These are phyloP conservation scores for Xiphias gladius DNA, from an alignment of 2,113 vertebrate genomes.

Conservation along the genomic window DNA sequence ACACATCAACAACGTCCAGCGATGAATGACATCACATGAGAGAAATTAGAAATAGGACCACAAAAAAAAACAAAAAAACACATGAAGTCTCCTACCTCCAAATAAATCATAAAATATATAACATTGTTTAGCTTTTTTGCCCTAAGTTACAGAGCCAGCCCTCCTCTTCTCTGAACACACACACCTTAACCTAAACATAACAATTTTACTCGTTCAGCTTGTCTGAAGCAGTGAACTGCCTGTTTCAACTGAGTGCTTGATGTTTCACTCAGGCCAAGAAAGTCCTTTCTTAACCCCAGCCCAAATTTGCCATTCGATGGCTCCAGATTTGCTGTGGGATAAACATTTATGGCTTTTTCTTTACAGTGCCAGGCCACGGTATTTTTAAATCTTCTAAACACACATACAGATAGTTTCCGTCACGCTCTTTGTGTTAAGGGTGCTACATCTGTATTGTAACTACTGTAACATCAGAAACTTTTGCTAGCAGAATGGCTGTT, in stretches of 20 bases:
- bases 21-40: too few species aligned
- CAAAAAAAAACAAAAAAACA: too few species aligned
- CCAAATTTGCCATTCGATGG: slow-evolving; percentile 43
- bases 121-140: background rate
- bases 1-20: too few species aligned
- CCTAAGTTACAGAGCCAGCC: background rate
- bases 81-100: too few species aligned
- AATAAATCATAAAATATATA: background rate
- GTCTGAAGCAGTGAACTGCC: slow-evolving; percentile 20
- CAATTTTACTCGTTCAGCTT: slow-evolving; percentile 35
- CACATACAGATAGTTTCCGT: background rate
- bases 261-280: slow-evolving; percentile 46
- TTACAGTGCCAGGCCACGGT: background rate
- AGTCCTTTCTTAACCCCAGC: slow-evolving; percentile 46
- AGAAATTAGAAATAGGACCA: too few species aligned
- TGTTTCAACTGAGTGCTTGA: slow-evolving; percentile 30
- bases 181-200: slow-evolving; percentile 35
- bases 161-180: too few species aligned
- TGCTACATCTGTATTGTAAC: background rate
- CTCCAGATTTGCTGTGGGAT: slow-evolving; percentile 22
- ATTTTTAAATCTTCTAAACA: background rate
- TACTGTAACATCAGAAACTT: background rate
- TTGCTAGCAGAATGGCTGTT: background rate
- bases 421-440: background rate
- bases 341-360: slow-evolving; percentile 25